A percentile compares a stretch with the other conserved stretches of the same genome.
Conservation (phyloP, 2,113 vertebrate genomes). For the Varanus salvator region DNA sequence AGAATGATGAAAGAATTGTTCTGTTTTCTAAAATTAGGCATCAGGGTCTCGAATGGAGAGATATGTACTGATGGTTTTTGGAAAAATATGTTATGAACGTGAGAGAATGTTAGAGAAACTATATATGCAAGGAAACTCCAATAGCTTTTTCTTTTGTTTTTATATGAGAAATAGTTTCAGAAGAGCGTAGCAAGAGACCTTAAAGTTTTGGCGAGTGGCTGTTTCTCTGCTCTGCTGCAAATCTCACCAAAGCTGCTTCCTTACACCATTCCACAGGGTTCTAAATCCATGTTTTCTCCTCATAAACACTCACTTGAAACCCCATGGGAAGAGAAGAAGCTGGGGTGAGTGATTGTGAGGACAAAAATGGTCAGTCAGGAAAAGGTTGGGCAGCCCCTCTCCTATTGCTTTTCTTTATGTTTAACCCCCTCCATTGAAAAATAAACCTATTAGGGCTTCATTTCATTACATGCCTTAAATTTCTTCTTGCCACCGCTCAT, state of each 20-base stretch:
- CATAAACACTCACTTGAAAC: neutral
- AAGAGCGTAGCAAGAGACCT: neutral
- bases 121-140: neutral
- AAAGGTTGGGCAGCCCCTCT: neutral
- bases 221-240: neutral
- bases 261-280: no score
- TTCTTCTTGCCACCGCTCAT: neutral
- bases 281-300: neutral
- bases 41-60: conserved; percentile 24
- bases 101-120: neutral
- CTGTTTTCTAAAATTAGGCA: conserved; percentile 57
- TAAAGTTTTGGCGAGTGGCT: neutral
- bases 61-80: neutral
- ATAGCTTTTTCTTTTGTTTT: no score
- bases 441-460: neutral
- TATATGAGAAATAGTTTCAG: neutral
- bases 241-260: neutral
- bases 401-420: neutral
- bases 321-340: neutral
- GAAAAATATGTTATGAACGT: neutral
- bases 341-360: neutral
- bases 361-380: neutral
- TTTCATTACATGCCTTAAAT: neutral
- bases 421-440: neutral
- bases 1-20: conserved; percentile 49